phyloP scores from a whole-genome alignment of 2,797 vertebrate genomes.

The Bufotes viridis region DNA sequence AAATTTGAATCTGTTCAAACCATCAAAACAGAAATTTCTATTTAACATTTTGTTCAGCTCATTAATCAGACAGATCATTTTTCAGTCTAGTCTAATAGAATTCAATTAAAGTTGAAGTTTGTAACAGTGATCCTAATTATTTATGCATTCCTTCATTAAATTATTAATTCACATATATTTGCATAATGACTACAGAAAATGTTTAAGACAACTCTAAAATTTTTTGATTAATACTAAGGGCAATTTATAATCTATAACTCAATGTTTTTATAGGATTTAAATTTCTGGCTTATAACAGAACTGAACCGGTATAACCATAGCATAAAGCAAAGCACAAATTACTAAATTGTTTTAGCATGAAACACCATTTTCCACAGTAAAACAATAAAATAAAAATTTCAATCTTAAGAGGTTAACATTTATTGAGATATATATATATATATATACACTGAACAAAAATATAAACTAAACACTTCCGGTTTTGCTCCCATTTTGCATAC shows the following conservation, averaged over 20 bases:
- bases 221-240: constrained; percentile 60
- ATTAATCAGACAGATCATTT: constrained; percentile 81
- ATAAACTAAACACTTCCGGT: too few relatives aligned
- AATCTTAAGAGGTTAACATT: not conserved
- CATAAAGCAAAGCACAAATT: not conserved
- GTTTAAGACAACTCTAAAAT: constrained; percentile 71
- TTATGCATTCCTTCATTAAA: constrained; percentile 80
- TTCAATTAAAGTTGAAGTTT: constrained; percentile 84
- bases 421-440: too few relatives aligned
- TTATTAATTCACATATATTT: constrained; percentile 80
- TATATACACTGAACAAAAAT: too few relatives aligned
- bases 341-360: not conserved
- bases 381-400: not conserved
- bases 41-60: constrained; percentile 79
- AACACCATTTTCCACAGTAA: not conserved
- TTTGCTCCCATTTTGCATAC: too few relatives aligned
- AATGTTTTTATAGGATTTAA: constrained; percentile 32
- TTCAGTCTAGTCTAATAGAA: constrained; percentile 79
- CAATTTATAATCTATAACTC: constrained; percentile 42
- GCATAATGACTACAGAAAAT: constrained; percentile 79
- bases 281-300: not conserved
- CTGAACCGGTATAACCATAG: not conserved
- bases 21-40: constrained; percentile 72
- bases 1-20: constrained; percentile 57
- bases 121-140: constrained; percentile 80